Evolutionary conservation across 2,797 vertebrate species (phyloP).

Genomic region (Poeciliopsis gracilis): DNA sequence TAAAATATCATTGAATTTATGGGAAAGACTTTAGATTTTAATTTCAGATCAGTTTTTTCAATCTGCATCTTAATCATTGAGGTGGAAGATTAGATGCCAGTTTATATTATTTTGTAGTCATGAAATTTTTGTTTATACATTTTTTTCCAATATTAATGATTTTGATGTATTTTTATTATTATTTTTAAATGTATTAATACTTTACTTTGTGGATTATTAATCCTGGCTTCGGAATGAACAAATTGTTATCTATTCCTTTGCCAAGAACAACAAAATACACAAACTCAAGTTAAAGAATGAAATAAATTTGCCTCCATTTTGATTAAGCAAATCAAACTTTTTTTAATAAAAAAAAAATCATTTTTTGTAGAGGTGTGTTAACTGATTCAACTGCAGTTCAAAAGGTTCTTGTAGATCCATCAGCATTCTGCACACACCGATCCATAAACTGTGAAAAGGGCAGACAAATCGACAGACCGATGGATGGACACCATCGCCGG

Average conservation of each 20-base stretch:
- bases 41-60: constrained; percentile 17
- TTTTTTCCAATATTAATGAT: background rate
- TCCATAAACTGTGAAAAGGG: constrained; percentile 66
- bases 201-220: background rate
- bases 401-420: constrained; percentile 52
- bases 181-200: too few relatives aligned
- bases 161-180: background rate
- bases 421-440: constrained; percentile 54
- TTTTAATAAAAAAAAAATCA: background rate
- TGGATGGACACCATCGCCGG: constrained; percentile 46
- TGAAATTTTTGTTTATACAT: background rate
- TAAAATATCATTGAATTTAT: background rate
- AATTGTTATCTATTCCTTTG: background rate
- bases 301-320: background rate
- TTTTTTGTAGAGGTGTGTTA: constrained; percentile 19
- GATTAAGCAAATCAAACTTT: background rate
- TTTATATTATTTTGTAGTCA: background rate
- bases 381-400: constrained; percentile 39
- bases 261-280: background rate
- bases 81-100: background rate
- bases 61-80: constrained; percentile 6
- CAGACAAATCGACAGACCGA: constrained; percentile 63
- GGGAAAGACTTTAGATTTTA: constrained; percentile 20
- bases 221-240: background rate
- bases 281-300: background rate